These are phyloP conservation scores for Syrmaticus mikado DNA, from an alignment of 2,113 vertebrate species.

Conservation along the genomic window DNA sequence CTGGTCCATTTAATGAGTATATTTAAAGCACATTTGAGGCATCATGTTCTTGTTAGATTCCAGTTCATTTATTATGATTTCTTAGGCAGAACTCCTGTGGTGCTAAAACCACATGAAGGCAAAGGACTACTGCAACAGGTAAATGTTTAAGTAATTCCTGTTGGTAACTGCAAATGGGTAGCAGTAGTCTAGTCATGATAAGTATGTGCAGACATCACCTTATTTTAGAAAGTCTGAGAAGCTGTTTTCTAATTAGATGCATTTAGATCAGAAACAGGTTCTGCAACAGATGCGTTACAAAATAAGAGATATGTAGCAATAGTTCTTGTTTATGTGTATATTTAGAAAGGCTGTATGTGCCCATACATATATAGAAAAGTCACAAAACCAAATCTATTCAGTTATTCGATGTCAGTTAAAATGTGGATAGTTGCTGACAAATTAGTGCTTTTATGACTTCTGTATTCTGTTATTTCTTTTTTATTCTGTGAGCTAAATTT, in stretches of 20 bases:
- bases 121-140: background rate
- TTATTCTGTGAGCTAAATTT: background rate
- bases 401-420: background rate
- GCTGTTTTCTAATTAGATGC: background rate
- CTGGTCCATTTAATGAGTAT: background rate
- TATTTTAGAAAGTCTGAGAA: background rate
- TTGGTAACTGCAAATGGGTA: background rate
- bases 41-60: background rate
- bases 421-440: background rate
- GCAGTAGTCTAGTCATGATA: background rate
- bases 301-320: background rate
- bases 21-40: background rate
- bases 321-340: background rate
- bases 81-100: background rate
- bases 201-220: background rate
- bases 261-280: background rate
- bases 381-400: background rate
- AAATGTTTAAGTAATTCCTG: background rate
- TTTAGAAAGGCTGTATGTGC: background rate
- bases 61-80: background rate
- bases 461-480: background rate
- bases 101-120: background rate
- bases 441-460: background rate
- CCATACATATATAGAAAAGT: background rate
- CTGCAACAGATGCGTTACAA: background rate